Evolutionary conservation across 2,113 vertebrate genomes (phyloP).

Genomic region (Mastomys natalensis): DNA sequence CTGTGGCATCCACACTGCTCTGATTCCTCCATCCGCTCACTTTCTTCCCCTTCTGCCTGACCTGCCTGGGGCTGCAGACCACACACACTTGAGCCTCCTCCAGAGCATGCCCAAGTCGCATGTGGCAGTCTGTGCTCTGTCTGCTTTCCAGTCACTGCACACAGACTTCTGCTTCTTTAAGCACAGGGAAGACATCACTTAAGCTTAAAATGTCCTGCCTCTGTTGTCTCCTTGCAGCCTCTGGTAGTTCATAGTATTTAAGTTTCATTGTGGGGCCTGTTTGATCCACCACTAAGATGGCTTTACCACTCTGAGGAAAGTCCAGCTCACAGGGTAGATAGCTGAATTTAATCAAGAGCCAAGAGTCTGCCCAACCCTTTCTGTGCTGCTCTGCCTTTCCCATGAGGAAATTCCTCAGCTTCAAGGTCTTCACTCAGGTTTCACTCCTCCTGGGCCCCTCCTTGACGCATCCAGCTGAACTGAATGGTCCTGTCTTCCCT

Average conservation of each 20-base stretch:
- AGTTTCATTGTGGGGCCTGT: not conserved
- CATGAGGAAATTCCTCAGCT: not conserved
- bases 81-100: not conserved
- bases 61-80: not conserved
- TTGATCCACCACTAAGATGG: not conserved
- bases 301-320: not conserved
- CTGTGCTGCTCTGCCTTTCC: not conserved
- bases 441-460: not conserved
- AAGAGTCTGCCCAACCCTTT: no score
- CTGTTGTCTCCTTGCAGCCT: not conserved
- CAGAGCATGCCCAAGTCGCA: not conserved
- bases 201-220: not conserved
- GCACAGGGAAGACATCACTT: not conserved
- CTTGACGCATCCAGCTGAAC: not conserved
- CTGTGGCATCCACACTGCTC: fast-evolving
- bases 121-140: not conserved
- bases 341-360: fast-evolving
- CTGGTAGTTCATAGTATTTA: not conserved
- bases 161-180: not conserved
- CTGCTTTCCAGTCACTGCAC: not conserved
- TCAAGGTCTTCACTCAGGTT: not conserved
- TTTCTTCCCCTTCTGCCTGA: not conserved
- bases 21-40: not conserved
- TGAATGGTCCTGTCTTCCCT: not conserved
- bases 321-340: fast-evolving